Conservation (phyloP, 1,140 invertebrate genomes). For the Pogonognathellus flavescens region DNA sequence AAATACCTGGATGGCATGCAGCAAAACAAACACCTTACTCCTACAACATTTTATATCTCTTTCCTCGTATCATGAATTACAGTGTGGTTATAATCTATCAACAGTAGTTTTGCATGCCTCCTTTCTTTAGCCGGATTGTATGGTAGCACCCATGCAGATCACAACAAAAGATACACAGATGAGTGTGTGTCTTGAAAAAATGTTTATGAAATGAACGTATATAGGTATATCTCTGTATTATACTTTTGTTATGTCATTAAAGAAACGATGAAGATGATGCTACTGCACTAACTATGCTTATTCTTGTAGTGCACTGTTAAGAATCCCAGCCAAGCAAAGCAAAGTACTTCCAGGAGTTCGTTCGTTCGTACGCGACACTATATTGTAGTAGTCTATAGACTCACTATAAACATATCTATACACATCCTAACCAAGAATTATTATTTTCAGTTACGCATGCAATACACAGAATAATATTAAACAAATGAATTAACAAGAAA, state of each 20-base stretch:
- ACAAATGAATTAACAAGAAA: background rate
- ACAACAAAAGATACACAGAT: background rate
- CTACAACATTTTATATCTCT: too few relatives aligned
- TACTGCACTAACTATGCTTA: background rate
- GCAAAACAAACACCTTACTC: too few relatives aligned
- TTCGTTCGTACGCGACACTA: too few relatives aligned
- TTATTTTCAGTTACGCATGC: background rate
- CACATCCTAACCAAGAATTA: too few relatives aligned
- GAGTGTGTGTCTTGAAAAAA: background rate
- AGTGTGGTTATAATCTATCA: too few relatives aligned
- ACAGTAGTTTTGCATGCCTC: too few relatives aligned
- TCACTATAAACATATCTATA: too few relatives aligned
- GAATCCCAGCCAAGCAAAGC: conserved; percentile 11
- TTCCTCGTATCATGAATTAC: too few relatives aligned
- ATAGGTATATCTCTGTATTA: background rate
- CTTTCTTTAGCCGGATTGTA: background rate
- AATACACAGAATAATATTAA: background rate
- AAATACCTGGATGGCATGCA: conserved; percentile 1
- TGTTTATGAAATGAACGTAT: background rate
- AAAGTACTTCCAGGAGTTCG: background rate
- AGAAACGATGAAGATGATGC: background rate
- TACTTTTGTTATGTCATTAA: conserved; percentile 15
- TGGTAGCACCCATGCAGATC: conserved; percentile 17
- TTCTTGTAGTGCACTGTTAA: conserved; percentile 10
- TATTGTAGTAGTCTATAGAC: too few relatives aligned